Percentiles rank a stretch among this genome's conserved stretches.
Evolutionary conservation across 2,113 vertebrate species (phyloP).

Genomic region (Myotis yumanensis): DNA sequence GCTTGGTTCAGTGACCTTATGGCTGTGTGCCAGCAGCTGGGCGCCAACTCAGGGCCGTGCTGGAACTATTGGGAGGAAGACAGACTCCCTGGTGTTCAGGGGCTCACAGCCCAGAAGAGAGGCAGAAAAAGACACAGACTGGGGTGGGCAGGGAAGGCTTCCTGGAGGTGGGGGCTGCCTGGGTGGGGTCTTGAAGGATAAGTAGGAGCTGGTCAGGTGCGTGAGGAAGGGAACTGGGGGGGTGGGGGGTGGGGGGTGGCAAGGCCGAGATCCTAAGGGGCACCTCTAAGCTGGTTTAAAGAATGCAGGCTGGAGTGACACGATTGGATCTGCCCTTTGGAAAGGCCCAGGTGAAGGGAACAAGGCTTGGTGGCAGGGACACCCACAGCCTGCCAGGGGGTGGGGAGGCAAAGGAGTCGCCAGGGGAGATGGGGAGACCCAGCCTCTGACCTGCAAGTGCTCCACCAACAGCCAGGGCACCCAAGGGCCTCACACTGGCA

Average conservation of each 20-base stretch:
- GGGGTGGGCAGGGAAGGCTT: conserved; percentile 16
- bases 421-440: neutral
- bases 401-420: no score
- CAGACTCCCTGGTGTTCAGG: neutral
- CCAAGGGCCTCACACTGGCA: neutral
- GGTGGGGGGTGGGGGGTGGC: no score
- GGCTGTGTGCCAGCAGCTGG: neutral
- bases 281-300: neutral
- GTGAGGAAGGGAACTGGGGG: neutral
- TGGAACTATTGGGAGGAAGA: neutral
- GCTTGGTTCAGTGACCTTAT: neutral
- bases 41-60: neutral
- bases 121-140: neutral
- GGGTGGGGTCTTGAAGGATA: neutral
- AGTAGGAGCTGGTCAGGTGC: neutral
- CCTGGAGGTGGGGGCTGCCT: conserved; percentile 1
- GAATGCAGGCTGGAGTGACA: neutral
- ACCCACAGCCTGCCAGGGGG: neutral
- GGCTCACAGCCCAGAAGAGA: neutral
- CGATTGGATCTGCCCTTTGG: neutral
- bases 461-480: neutral
- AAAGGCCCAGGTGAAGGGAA: neutral
- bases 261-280: neutral
- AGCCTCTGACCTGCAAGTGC: neutral
- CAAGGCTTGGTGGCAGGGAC: neutral